These are phyloP conservation scores for Acanthosepion lycidas DNA, from an alignment of 2,888 invertebrate species.

Conservation along the genomic window DNA sequence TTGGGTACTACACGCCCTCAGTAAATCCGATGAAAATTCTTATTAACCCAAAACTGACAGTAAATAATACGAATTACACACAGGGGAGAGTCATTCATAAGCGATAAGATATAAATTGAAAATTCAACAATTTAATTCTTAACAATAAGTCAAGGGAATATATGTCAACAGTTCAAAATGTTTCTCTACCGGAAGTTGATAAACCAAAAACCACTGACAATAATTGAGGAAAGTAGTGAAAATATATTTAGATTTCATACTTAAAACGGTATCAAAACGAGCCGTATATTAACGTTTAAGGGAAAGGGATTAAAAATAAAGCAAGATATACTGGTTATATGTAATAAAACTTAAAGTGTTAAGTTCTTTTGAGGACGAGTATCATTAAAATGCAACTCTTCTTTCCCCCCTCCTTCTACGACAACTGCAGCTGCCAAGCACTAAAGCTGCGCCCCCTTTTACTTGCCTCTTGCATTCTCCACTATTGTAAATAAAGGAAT, in stretches of 20 bases:
- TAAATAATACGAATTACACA: background rate
- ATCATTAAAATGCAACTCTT: background rate
- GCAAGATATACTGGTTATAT: background rate
- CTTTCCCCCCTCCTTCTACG: background rate
- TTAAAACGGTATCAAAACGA: background rate
- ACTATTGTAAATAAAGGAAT: background rate
- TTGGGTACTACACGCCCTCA: background rate
- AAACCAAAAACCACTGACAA: background rate
- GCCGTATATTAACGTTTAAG: background rate
- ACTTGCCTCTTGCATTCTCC: background rate
- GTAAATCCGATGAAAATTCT: background rate
- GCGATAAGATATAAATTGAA: background rate
- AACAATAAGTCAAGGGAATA: background rate
- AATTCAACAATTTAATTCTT: background rate
- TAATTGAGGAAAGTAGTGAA: constrained; percentile 16
- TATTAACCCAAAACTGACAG: background rate
- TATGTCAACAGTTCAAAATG: background rate
- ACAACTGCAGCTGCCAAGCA: background rate
- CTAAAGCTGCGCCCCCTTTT: background rate
- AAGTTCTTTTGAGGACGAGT: background rate
- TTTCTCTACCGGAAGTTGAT: constrained; percentile 39
- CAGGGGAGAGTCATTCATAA: background rate
- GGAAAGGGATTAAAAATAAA: background rate
- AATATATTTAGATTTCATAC: background rate
- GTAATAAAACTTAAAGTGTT: background rate